Conservation (phyloP, 2,113 vertebrate genomes). For the Passer domesticus region DNA sequence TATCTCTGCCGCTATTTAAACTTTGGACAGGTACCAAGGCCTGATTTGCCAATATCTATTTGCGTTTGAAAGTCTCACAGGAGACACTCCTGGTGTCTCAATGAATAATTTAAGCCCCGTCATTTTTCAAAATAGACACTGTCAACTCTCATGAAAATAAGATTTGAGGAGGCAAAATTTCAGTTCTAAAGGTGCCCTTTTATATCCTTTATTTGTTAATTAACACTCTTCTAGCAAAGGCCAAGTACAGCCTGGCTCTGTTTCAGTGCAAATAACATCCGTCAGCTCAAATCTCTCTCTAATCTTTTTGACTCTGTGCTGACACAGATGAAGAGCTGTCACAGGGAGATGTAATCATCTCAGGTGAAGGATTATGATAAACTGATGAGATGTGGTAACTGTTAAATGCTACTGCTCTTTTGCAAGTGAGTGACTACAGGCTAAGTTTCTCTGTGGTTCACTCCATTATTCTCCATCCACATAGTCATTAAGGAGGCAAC, state of each 20-base stretch:
- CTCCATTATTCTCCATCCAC: neutral
- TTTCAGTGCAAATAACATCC: neutral
- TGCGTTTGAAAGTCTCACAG: neutral
- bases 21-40: neutral
- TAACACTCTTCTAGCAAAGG: neutral
- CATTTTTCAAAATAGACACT: neutral
- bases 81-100: neutral
- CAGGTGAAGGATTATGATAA: neutral
- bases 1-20: neutral
- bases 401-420: neutral
- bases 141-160: neutral
- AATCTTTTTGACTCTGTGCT: neutral
- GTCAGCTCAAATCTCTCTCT: neutral
- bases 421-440: neutral
- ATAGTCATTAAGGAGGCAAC: neutral
- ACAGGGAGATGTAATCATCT: neutral
- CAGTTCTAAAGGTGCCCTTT: neutral
- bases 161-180: neutral
- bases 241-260: neutral
- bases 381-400: neutral
- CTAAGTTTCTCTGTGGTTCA: neutral
- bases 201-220: neutral
- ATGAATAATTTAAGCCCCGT: neutral
- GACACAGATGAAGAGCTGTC: slow-evolving; percentile 4
- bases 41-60: neutral